phyloP scores from a whole-genome alignment of 2,888 invertebrate species.

The Cheilosia scutellata region DNA sequence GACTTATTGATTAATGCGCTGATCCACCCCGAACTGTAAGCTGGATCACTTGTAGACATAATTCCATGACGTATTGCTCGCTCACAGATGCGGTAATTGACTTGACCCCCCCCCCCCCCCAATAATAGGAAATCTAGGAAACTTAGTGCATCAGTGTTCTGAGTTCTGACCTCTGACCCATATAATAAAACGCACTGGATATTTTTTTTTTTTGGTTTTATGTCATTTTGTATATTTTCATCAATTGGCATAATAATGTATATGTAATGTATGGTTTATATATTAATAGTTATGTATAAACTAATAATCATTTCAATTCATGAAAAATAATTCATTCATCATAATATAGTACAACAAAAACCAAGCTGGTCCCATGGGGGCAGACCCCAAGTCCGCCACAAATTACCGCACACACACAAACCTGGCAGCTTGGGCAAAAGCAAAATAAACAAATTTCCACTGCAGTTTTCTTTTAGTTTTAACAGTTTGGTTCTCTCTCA shows the following conservation, averaged over 20 bases:
- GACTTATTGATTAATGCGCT: too few species aligned
- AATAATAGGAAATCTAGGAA: too few species aligned
- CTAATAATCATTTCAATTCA: slow-evolving; percentile 62
- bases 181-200: too few species aligned
- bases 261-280: slow-evolving; percentile 70
- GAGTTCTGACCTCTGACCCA: too few species aligned
- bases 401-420: background rate
- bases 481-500: slow-evolving; percentile 72
- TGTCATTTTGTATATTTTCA: slow-evolving; percentile 74
- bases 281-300: slow-evolving; percentile 70
- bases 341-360: slow-evolving; percentile 60
- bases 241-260: slow-evolving; percentile 73
- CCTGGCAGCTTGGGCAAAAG: slow-evolving; percentile 46
- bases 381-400: background rate
- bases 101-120: too few species aligned
- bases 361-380: slow-evolving; percentile 16
- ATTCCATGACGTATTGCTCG: too few species aligned
- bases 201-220: slow-evolving; percentile 56
- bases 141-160: too few species aligned
- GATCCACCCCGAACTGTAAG: too few species aligned
- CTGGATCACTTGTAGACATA: too few species aligned
- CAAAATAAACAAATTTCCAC: slow-evolving; percentile 52
- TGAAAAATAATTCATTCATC: slow-evolving; percentile 67
- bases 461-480: slow-evolving; percentile 30
- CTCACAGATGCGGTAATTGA: too few species aligned